Percentiles rank a stretch among this genome's conserved stretches.
These are phyloP conservation scores for Pterocles burchelli DNA, from an alignment of 2,113 vertebrate species.

Conservation along the genomic window DNA sequence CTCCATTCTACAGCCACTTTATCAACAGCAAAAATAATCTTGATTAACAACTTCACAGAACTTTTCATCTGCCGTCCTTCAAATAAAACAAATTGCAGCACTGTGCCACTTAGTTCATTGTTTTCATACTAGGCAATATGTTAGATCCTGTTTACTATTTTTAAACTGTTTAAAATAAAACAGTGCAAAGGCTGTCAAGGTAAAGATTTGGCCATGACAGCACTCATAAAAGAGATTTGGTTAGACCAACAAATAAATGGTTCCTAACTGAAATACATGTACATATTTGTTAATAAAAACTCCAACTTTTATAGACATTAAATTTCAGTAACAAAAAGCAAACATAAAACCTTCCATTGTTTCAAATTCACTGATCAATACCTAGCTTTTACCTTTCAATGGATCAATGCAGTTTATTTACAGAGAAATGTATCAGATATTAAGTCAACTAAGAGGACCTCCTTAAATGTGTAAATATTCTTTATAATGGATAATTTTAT, in stretches of 20 bases:
- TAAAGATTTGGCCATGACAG: slow-evolving; percentile 35
- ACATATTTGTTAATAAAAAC: slow-evolving; percentile 54
- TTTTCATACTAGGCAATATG: neutral
- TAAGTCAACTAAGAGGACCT: neutral
- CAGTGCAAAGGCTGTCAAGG: slow-evolving; percentile 19
- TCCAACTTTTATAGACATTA: slow-evolving; percentile 44
- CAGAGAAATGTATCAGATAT: neutral
- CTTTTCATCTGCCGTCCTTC: neutral
- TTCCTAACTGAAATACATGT: slow-evolving; percentile 5
- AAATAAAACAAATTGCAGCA: neutral
- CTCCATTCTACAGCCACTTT: neutral
- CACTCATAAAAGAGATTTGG: slow-evolving; percentile 27
- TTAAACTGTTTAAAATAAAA: slow-evolving; percentile 59
- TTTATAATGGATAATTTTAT: neutral
- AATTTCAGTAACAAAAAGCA: slow-evolving; percentile 45
- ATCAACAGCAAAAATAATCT: neutral
- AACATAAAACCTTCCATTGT: slow-evolving; percentile 3
- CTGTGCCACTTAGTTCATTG: neutral
- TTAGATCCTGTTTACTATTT: slow-evolving; percentile 8
- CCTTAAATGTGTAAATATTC: neutral
- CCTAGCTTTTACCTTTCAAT: neutral
- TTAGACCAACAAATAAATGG: slow-evolving; percentile 53
- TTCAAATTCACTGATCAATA: slow-evolving; percentile 32
- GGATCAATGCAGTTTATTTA: neutral
- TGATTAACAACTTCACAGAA: neutral